These are phyloP conservation scores for Malacoraja senta DNA, from an alignment of 2,797 vertebrate genomes.

Conservation along the genomic window DNA sequence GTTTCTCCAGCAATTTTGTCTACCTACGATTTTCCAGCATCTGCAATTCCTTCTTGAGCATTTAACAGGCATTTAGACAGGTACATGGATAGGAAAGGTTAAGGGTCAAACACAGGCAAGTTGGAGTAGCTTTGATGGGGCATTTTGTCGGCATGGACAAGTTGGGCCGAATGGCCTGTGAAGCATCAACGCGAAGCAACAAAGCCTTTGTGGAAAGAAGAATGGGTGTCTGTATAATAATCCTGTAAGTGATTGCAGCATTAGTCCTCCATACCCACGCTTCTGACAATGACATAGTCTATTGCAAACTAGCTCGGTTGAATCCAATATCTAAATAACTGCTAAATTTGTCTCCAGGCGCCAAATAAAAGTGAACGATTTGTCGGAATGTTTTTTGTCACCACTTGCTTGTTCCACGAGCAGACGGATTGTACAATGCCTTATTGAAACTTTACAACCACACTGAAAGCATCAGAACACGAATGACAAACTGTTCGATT, in stretches of 20 bases:
- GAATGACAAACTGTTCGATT: background rate
- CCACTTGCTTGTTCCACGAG: background rate
- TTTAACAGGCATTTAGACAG: no score
- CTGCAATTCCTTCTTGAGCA: no score
- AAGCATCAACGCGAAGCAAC: no score
- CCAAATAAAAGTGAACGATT: background rate
- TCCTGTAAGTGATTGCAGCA: background rate
- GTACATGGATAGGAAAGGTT: no score
- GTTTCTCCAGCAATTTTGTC: no score
- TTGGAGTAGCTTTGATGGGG: no score
- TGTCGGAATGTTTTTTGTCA: background rate
- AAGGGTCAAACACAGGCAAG: no score
- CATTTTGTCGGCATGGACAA: no score
- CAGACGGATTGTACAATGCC: background rate
- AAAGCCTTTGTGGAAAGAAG: background rate
- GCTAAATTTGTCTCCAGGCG: background rate
- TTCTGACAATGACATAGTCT: background rate
- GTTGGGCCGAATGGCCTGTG: no score
- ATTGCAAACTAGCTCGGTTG: background rate
- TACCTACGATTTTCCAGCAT: no score
- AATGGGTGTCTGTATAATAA: background rate
- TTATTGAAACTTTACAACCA: background rate
- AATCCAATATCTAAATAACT: background rate
- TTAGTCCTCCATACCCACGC: background rate
- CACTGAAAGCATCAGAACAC: background rate